Evolutionary conservation across 2,888 invertebrate species (phyloP).

Genomic region (Ophion ellenae): DNA sequence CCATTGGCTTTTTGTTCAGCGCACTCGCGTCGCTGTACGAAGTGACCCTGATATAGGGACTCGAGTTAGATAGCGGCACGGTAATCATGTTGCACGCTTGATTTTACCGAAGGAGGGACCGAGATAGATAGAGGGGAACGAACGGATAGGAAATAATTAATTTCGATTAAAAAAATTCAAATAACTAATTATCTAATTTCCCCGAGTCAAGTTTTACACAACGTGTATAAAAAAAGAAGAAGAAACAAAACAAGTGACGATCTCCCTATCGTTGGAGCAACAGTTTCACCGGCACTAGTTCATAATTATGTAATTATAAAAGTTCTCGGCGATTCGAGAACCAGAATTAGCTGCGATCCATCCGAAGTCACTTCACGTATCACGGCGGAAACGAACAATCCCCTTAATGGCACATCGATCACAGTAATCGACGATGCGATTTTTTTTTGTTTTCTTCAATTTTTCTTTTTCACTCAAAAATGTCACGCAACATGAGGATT

Average conservation of each 20-base stretch:
- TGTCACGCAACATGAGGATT: neutral
- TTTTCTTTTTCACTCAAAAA: neutral
- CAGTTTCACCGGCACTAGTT: conserved; percentile 28
- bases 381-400: conserved; percentile 39
- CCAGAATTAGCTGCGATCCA: conserved; percentile 25
- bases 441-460: conserved; percentile 5
- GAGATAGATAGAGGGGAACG: neutral
- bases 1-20: conserved; percentile 77
- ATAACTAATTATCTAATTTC: neutral
- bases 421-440: conserved; percentile 23
- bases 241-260: neutral
- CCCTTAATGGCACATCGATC: conserved; percentile 39
- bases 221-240: neutral
- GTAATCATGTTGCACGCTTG: conserved; percentile 77
- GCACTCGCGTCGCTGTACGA: conserved; percentile 81
- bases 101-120: neutral
- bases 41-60: conserved; percentile 79
- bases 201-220: conserved; percentile 9
- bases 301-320: conserved; percentile 33
- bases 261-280: conserved; percentile 3
- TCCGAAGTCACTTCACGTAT: conserved; percentile 34
- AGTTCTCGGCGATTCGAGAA: conserved; percentile 6
- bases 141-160: no score
- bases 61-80: conserved; percentile 79
- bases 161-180: no score